Evolutionary conservation across 2,113 vertebrate species (phyloP).

Genomic region (Ammospiza caudacuta): DNA sequence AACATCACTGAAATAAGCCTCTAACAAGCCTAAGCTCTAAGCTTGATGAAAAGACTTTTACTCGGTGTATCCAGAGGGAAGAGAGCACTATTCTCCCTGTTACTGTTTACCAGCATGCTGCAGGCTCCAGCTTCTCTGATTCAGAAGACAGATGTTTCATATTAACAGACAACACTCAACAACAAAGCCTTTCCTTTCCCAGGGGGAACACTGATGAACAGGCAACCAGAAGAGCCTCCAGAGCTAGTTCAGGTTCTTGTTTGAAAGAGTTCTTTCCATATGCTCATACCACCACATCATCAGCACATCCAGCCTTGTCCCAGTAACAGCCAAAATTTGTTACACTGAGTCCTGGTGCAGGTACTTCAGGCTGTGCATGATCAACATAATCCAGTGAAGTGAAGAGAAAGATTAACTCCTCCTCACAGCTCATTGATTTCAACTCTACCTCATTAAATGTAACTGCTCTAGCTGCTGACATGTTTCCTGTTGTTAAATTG

Average conservation of each 20-base stretch:
- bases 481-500: not conserved
- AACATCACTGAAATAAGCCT: not conserved
- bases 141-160: not conserved
- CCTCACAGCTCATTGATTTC: not conserved
- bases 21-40: constrained; percentile 4
- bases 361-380: not conserved
- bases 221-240: not conserved
- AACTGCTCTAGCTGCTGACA: not conserved
- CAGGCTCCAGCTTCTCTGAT: not conserved
- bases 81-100: not conserved
- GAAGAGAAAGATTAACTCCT: not conserved
- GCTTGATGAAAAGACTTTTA: not conserved
- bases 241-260: not conserved
- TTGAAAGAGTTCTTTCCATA: not conserved
- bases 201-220: not conserved
- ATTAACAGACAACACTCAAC: not conserved
- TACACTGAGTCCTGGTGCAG: not conserved
- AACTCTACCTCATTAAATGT: not conserved
- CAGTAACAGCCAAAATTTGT: not conserved
- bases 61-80: not conserved
- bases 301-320: not conserved
- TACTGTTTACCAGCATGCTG: not conserved
- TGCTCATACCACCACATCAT: not conserved
- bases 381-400: not conserved
- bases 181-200: not conserved